Evolutionary conservation across 1,140 invertebrate genomes (phyloP).

Genomic region (Lethocerus indicus): DNA sequence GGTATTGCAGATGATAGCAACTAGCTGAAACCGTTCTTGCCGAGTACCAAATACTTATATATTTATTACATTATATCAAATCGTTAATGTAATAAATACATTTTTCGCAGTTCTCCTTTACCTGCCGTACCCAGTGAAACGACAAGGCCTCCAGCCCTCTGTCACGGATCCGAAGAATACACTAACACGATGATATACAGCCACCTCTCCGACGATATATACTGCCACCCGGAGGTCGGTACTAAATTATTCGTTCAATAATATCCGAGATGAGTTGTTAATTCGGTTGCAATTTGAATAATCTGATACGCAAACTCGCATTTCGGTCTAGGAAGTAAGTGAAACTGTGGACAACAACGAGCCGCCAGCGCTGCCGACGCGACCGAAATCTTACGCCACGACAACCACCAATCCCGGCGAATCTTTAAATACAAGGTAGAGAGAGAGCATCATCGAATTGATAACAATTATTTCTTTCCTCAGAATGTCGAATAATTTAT

Average conservation of each 20-base stretch:
- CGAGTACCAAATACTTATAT: too few species aligned
- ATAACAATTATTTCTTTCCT: too few species aligned
- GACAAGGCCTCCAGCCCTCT: not conserved
- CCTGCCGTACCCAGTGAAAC: not conserved
- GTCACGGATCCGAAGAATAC: conserved; percentile 10
- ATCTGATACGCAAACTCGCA: too few species aligned
- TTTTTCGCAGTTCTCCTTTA: too few species aligned
- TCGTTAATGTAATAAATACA: too few species aligned
- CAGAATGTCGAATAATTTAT: too few species aligned
- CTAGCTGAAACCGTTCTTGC: too few species aligned
- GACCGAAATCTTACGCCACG: conserved; percentile 5
- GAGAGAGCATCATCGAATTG: too few species aligned
- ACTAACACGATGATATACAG: conserved; percentile 8
- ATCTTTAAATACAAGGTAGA: too few species aligned
- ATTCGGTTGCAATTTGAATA: too few species aligned
- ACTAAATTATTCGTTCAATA: not conserved
- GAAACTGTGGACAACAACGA: conserved; percentile 7
- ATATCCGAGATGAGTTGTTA: not conserved
- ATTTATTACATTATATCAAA: too few species aligned
- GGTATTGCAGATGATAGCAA: too few species aligned
- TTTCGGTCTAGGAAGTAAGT: conserved; percentile 9
- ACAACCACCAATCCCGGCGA: not conserved
- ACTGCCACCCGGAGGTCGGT: conserved; percentile 9
- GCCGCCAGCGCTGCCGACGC: conserved; percentile 3
- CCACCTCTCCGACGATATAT: conserved; percentile 3